Conservation (phyloP, 2,888 invertebrate genomes). For the Drosophila stalkeri region DNA sequence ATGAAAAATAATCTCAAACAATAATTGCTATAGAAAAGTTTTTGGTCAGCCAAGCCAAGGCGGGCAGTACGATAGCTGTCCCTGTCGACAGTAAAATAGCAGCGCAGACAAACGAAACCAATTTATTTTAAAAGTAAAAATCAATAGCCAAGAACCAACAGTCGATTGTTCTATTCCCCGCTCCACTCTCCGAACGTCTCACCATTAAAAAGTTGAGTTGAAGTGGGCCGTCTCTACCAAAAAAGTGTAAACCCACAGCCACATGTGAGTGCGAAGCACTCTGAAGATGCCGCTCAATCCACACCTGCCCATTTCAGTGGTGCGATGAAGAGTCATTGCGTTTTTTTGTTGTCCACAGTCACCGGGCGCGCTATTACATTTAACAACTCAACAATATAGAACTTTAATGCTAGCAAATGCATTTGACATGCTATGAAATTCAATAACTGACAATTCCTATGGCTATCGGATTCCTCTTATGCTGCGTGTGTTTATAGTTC, state of each 20-base stretch:
- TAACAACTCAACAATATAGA: slow-evolving; percentile 26
- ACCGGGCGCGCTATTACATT: slow-evolving; percentile 19
- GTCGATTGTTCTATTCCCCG: slow-evolving; percentile 3
- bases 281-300: slow-evolving; percentile 45
- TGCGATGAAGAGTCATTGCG: slow-evolving; percentile 38
- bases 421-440: slow-evolving; percentile 71
- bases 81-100: slow-evolving; percentile 43
- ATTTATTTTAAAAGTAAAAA: slow-evolving; percentile 80
- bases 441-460: slow-evolving; percentile 33
- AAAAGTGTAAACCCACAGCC: slow-evolving; percentile 24
- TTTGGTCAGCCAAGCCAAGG: slow-evolving; percentile 28
- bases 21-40: slow-evolving; percentile 73
- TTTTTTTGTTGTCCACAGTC: slow-evolving; percentile 7
- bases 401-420: slow-evolving; percentile 59
- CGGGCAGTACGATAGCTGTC: slow-evolving; percentile 1
- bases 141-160: slow-evolving; percentile 65
- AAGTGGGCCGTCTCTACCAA: slow-evolving; percentile 3
- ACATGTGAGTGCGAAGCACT: slow-evolving; percentile 41
- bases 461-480: slow-evolving; percentile 10
- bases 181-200: slow-evolving; percentile 24
- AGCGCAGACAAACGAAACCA: slow-evolving; percentile 77
- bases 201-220: slow-evolving; percentile 41
- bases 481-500: slow-evolving; percentile 24
- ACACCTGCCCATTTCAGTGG: slow-evolving; percentile 39
- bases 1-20: slow-evolving; percentile 76